Base-by-base conservation (phyloP, 1,140 invertebrate species). In the Diplogasteroides magnus region DNA sequence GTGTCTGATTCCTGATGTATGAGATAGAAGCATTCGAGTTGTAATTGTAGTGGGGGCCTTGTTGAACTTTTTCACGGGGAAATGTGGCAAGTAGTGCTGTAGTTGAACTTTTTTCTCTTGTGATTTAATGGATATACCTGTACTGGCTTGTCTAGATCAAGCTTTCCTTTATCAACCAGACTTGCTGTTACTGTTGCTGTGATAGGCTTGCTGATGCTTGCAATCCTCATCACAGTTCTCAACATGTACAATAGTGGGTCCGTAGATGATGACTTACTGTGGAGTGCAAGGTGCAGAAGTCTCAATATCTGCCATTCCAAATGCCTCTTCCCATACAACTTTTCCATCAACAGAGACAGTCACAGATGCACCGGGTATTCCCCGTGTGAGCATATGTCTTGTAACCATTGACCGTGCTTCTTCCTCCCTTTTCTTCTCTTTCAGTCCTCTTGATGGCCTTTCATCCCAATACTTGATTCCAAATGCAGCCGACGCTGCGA, bases 151-250 rank as follows among this genome's bases (percentile, higher is more conserved):
- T 89, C 88, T 25, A 89, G 77, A 77, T 89, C 86, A 48, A 89
- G 75, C 73, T 85, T 84, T 2, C 85, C 86, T 62, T 84, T 80
- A 76, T 89, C 87, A 78, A 84, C 82, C 2, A 88, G 75, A 77
- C 85, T 85, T 26, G 85, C 88, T 65, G 87, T 83, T n/a, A 85
- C 69, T 28, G 84, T 82, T 80, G 87, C 86, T 19, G 88, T 88
- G 55, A 89, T 85, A 58, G 86, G 76, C 77, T 89, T 89, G 74
- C 87, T 87, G 64, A 89, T 88, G 74, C 87, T 88, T 32, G 88
- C 88, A 70, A 89, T 89, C 67, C 88, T 80, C 83, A 89, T 86
- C 0, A 89, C 60, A 31, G 48, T 48, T 11, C 37, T 48, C 6
- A 48, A 48, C 19, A n/a, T n/a, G 19, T 6, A 48, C 37, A 48